Evolutionary conservation across 2,888 invertebrate species (phyloP), one percentile per base, ranked within the genome.

Genomic region (Dione juno): DNA sequence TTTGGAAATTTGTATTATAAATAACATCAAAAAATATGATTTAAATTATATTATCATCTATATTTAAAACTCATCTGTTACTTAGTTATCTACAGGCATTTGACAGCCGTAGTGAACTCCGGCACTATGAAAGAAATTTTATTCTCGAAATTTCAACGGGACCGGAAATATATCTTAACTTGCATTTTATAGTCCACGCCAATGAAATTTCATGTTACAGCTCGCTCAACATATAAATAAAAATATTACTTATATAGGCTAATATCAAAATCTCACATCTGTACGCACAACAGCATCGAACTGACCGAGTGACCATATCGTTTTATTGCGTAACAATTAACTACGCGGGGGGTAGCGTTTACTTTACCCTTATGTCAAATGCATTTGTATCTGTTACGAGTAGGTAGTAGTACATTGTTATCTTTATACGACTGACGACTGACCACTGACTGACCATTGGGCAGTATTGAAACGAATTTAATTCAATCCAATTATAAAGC

Each of bases 311-410:
- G 74, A 69, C 71, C 74, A 74, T 71, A 72, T 67, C 71, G 74
- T 54, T 74, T 74, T 74, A 74, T 74, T 74, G 69, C 74, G 43
- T 50, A 66, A 70, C 74, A 67, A 71, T 74, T 70, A 74, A 69
- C 65, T 53, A 8, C 21, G 7, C 52, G 43, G 72, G 66, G 50
- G 35, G 63, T 35, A 3, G 43, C 28, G 28, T 61, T 67, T 67
- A 28, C 28, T 67, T 28, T 16, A 9, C 50, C 43, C 61, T 61
- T 45, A 61, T 61, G 45, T 61, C 61, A 61, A 61, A 45, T 28
- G 45, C 43, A 45, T 61, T 28, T 45, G 21, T 61, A 61, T n/a
- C 28, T 28, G n/a, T 11, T 28, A n/a, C 61, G 11, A 50, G n/a
- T n/a, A n/a, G n/a, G n/a, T n/a, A n/a, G n/a, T n/a, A 5, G 35